A percentile compares a stretch with the other conserved stretches of the same genome.
Conservation (phyloP, 1,140 invertebrate species). For the Pinna nobilis region DNA sequence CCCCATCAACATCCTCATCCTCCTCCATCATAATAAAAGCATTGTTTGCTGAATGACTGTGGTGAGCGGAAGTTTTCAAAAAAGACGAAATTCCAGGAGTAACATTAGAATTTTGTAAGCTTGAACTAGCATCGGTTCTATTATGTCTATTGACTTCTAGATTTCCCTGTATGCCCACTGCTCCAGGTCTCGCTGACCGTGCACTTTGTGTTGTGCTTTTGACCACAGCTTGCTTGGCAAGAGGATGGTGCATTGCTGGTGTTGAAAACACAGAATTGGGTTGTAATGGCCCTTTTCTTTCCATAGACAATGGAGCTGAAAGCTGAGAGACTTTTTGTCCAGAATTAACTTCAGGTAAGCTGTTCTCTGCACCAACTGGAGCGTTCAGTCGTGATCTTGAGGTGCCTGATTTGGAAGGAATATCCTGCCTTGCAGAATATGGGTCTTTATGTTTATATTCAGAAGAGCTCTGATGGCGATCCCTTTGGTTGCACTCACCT, state of each 20-base stretch:
- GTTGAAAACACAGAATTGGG: slow-evolving; percentile 27
- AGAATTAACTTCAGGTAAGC: slow-evolving; percentile 37
- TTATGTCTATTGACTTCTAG: background rate
- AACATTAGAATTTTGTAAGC: slow-evolving; percentile 29
- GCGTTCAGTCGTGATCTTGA: slow-evolving; percentile 45
- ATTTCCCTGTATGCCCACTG: background rate
- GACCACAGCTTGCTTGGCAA: slow-evolving; percentile 50
- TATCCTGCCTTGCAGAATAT: slow-evolving; percentile 28
- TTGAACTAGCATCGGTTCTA: slow-evolving; percentile 17
- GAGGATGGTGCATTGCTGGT: slow-evolving; percentile 29
- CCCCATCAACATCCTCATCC: slow-evolving; percentile 49
- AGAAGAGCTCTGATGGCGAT: slow-evolving; percentile 38
- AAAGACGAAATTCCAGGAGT: slow-evolving; percentile 27
- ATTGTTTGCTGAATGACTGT: slow-evolving; percentile 48
- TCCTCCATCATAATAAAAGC: slow-evolving; percentile 54
- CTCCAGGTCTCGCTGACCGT: background rate
- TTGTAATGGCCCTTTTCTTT: slow-evolving; percentile 24
- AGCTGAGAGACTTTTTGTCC: slow-evolving; percentile 12
- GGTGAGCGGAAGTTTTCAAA: slow-evolving; percentile 44
- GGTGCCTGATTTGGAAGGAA: slow-evolving; percentile 15
- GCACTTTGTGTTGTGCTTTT: slow-evolving; percentile 49
- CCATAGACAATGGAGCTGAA: slow-evolving; percentile 21
- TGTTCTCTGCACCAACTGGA: slow-evolving; percentile 55
- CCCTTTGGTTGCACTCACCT: slow-evolving; percentile 49
- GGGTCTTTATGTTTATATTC: slow-evolving; percentile 48